Evolutionary conservation across 2,113 vertebrate genomes (phyloP), one percentile per base, ranked within the genome.

Genomic region (Melanerpes formicivorus): DNA sequence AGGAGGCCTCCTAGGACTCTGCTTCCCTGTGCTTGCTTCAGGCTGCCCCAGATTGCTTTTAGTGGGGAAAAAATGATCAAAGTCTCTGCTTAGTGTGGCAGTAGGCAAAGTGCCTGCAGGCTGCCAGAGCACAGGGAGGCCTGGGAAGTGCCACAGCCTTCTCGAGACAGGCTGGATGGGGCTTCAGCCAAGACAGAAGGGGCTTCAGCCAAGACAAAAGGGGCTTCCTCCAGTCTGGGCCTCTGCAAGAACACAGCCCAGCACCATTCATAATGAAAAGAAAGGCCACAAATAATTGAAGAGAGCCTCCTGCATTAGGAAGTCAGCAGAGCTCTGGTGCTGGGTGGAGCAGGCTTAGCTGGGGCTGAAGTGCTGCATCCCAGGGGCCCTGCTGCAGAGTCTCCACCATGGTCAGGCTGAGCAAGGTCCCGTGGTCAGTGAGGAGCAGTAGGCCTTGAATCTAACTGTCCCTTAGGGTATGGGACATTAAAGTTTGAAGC

Each of bases 241-340:
- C 42, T 82, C 50, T 73, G 59, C 40, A 77, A 77, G 60, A 83
- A 42, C 12, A 23, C 40, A 42, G 2, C 30, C 14, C 44, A 70
- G n/a, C 23, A 32, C 8, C 27, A 77, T 85, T 63, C 91, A 50
- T 71, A 74, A 88, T 80, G 73, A 71, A 93, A 91, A 44, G 52
- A 91, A 79, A 42, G 5, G 5, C 12, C 11, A 8, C 77, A 30
- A 77, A n/a, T 87, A 83, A 74, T 73, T 69, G 21, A 85, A 54
- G 52, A 30, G 83, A 76, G 15, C n/a, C 6, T 93, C 60, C 15
- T 77, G 18, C 1, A 2, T 76, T 76, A 10, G 27, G n/a, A 11
- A 80, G 69, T n/a, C 72, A 52, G 3, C 58, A 63, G 52, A 85
- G 59, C 19, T 4, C 5, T 50, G 3, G n/a, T 37, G 74, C 14